Evolutionary conservation across 2,113 vertebrate species (phyloP).

Genomic region (Malurus melanocephalus): DNA sequence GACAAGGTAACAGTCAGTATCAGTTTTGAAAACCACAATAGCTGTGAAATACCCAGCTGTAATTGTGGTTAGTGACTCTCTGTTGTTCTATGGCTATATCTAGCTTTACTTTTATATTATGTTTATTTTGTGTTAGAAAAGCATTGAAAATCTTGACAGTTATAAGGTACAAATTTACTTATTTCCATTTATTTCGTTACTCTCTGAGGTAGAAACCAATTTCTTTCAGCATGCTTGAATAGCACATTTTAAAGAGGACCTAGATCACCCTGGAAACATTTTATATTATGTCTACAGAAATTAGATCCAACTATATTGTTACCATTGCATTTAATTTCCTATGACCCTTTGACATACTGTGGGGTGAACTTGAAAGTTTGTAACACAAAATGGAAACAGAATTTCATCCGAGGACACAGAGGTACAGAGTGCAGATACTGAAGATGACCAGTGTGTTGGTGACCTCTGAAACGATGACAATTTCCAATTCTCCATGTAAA

Average conservation of each 20-base stretch:
- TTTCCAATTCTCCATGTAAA: background rate
- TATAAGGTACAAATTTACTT: conserved; percentile 17
- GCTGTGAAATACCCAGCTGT: background rate
- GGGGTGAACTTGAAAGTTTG: background rate
- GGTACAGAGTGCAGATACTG: background rate
- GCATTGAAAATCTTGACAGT: background rate
- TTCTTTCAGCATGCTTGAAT: background rate
- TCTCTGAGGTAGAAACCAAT: background rate
- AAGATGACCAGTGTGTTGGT: background rate
- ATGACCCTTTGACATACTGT: background rate
- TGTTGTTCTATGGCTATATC: background rate
- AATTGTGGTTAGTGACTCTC: background rate
- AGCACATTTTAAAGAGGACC: background rate
- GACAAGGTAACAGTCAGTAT: background rate
- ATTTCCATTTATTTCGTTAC: conserved; percentile 14
- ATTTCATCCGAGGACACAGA: background rate
- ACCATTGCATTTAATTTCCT: background rate
- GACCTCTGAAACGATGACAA: background rate
- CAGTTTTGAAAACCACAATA: background rate
- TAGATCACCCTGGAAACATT: background rate
- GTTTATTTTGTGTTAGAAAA: conserved; percentile 30
- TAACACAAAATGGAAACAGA: background rate
- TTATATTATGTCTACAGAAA: background rate
- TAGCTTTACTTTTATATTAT: background rate
- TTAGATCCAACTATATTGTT: background rate